phyloP scores from a whole-genome alignment of 2,113 vertebrate genomes.

The Oceanites oceanicus region DNA sequence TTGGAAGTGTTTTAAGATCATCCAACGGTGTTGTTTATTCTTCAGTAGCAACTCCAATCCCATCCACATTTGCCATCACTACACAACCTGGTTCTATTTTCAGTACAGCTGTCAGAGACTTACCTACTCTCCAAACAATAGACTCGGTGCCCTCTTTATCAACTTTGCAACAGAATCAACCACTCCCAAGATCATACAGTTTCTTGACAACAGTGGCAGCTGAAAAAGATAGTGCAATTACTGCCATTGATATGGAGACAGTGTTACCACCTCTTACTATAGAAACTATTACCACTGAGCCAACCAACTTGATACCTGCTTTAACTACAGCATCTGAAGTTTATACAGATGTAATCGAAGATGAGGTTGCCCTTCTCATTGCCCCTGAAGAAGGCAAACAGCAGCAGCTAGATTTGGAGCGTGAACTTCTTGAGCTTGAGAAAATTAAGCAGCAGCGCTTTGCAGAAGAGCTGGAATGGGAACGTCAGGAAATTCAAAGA shows the following conservation, averaged over 20 bases:
- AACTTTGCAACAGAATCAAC: conserved; percentile 80
- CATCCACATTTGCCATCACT: conserved; percentile 93
- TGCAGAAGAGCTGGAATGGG: conserved; percentile 96
- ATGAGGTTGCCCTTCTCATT: conserved; percentile 85
- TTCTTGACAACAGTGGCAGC: conserved; percentile 83
- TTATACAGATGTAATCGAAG: conserved; percentile 87
- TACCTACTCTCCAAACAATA: conserved; percentile 85
- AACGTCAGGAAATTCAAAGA: conserved; percentile 96
- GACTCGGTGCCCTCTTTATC: conserved; percentile 87
- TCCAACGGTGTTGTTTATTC: conserved; percentile 95
- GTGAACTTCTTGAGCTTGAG: conserved; percentile 93
- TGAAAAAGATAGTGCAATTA: conserved; percentile 74
- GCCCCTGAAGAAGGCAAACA: conserved; percentile 91
- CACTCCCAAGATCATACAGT: conserved; percentile 84
- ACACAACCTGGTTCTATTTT: conserved; percentile 97
- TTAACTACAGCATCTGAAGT: conserved; percentile 87
- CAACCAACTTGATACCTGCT: conserved; percentile 75
- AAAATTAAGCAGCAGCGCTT: conserved; percentile 96
- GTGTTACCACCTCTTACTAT: conserved; percentile 74
- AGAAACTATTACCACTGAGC: conserved; percentile 80
- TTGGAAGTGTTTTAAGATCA: conserved; percentile 87
- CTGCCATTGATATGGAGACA: conserved; percentile 78
- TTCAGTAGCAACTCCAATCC: conserved; percentile 87
- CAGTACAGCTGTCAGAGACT: conserved; percentile 81
- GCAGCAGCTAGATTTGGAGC: conserved; percentile 91